These are phyloP conservation scores for Acronicta aceris DNA, from an alignment of 2,888 invertebrate genomes.

Conservation along the genomic window DNA sequence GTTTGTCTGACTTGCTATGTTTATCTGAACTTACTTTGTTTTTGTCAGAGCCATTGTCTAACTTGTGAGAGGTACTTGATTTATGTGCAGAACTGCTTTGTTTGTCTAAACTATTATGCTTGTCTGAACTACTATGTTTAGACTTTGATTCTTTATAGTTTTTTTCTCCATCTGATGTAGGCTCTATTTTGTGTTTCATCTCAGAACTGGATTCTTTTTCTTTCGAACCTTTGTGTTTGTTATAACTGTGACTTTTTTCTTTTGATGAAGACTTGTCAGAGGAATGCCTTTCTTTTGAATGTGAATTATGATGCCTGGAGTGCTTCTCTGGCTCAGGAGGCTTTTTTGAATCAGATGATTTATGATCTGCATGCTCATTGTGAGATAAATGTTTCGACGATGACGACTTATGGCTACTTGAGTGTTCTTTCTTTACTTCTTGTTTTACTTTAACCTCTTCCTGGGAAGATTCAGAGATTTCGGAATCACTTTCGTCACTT, in stretches of 20 bases:
- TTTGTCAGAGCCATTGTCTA: constrained; percentile 67
- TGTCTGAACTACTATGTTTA: constrained; percentile 63
- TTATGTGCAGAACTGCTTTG: constrained; percentile 63
- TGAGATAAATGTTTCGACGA: constrained; percentile 66
- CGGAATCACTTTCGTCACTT: constrained; percentile 64
- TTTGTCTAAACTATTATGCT: constrained; percentile 59
- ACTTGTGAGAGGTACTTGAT: constrained; percentile 61
- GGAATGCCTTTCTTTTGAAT: constrained; percentile 64
- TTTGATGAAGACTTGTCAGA: constrained; percentile 67
- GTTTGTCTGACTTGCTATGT: constrained; percentile 58
- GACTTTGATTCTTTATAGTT: constrained; percentile 64
- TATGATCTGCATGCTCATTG: constrained; percentile 63
- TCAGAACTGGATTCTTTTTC: constrained; percentile 69
- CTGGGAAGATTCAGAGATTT: constrained; percentile 72
- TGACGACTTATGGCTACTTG: constrained; percentile 64
- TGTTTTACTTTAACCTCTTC: constrained; percentile 70
- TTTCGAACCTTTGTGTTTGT: constrained; percentile 69
- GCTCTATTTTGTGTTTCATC: constrained; percentile 69
- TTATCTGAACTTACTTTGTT: constrained; percentile 61
- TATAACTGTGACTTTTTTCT: constrained; percentile 70
- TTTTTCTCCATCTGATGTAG: constrained; percentile 67
- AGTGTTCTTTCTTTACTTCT: constrained; percentile 72
- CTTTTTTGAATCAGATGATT: constrained; percentile 66
- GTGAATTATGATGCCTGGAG: constrained; percentile 64
- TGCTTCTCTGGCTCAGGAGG: constrained; percentile 62